Evolutionary conservation across 2,797 vertebrate genomes (phyloP), one percentile per base, ranked within the genome.

Genomic region (Sternarchorhynchus goeldii): DNA sequence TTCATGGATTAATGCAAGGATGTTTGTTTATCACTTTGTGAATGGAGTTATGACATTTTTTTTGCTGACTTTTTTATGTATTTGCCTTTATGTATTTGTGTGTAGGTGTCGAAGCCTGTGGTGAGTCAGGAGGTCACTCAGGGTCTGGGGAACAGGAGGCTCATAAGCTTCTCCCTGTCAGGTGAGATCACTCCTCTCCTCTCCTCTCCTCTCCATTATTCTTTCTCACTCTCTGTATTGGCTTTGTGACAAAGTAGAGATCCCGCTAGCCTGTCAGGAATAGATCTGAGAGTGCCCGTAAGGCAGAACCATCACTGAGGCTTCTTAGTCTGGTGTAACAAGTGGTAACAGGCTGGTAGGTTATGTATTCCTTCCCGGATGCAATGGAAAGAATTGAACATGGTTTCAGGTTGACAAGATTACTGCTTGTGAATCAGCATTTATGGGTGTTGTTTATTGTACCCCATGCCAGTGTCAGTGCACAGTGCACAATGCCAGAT

Each of bases 111-210:
- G 88, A 99, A 98, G 92, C 95, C 93, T 20, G 91, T 95, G 85
- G 93, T 94, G 77, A 93, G 88, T 85, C 95, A 95, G 77, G 96
- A 98, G 75, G 93, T 93, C 45, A 89, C 89, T 81, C 94, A 94
- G 77, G 93, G 91, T 59, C 92, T 94, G 85, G 95, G 95, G 86
- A 96, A 90, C 87, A 94, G 97, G 78, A 95, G 97, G 58, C 90
- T 98, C 82, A 96, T 99, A 90, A 99, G 95, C 88, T 99, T 99
- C 86, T 95, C 95, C 14, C 88, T 99, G 82, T 97, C 97, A 90
- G 96, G 97, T 98, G 91, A 77, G 91, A 77, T 32, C 25, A 12
- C 36, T 53, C 2, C 4, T 36, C 4, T 2, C 20, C 21, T 66
- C 6, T 65, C 25, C 16, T 32, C 18, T 21, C 29, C n/a, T 14